Conservation (phyloP, 2,888 invertebrate genomes). For the Xestobium rufovillosum region DNA sequence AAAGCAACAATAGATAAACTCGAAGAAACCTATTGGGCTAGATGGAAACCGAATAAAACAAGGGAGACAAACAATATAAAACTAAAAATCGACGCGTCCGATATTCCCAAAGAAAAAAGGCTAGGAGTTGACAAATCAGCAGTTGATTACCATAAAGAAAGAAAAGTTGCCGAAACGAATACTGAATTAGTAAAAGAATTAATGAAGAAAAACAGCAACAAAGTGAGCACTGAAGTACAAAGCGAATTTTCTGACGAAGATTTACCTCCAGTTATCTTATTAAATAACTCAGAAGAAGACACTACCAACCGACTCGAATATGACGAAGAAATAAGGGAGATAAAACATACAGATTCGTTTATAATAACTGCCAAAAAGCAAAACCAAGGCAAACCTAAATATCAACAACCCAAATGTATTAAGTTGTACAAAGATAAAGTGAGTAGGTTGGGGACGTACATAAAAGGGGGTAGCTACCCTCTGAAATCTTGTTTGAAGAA, state of each 20-base stretch:
- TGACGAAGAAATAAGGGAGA: slow-evolving; percentile 15
- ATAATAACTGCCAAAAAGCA: slow-evolving; percentile 32
- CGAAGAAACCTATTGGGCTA: slow-evolving; percentile 40
- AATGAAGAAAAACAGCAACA: background rate
- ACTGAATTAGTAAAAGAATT: slow-evolving; percentile 1
- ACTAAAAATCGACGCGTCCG: slow-evolving; percentile 26
- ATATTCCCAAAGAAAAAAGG: slow-evolving; percentile 6
- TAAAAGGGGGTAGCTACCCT: slow-evolving; percentile 32
- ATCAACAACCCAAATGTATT: slow-evolving; percentile 34
- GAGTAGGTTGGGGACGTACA: slow-evolving; percentile 17
- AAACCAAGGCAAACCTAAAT: slow-evolving; percentile 26
- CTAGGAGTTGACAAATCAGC: background rate
- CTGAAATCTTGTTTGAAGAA: slow-evolving; percentile 29
- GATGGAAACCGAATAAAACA: slow-evolving; percentile 35
- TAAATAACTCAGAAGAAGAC: slow-evolving; percentile 10
- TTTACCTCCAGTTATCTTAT: background rate
- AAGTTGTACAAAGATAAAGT: slow-evolving; percentile 28
- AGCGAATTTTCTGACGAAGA: background rate
- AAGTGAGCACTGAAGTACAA: background rate
- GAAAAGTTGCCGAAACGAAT: background rate
- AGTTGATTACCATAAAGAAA: background rate
- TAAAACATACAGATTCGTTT: slow-evolving; percentile 35
- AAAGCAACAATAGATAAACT: slow-evolving; percentile 32
- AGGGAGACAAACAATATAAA: background rate
- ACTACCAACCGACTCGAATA: background rate